Evolutionary conservation across 2,113 vertebrate genomes (phyloP).

Genomic region (Camelus dromedarius): DNA sequence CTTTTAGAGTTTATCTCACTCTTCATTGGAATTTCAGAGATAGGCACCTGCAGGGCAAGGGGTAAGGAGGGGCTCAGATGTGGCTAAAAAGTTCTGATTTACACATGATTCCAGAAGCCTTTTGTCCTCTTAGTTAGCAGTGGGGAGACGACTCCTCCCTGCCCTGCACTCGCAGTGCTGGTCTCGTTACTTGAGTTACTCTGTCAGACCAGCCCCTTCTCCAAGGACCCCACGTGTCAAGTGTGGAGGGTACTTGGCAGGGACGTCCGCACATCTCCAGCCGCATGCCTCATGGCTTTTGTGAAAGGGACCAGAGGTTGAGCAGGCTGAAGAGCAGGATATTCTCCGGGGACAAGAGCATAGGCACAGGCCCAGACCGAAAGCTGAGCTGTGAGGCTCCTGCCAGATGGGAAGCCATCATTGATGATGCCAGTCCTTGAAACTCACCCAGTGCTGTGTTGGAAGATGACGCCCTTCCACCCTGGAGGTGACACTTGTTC

Average conservation of each 20-base stretch:
- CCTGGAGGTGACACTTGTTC: background rate
- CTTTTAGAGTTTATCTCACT: background rate
- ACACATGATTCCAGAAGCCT: background rate
- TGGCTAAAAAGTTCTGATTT: background rate
- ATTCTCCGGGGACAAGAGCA: background rate
- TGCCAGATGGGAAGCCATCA: background rate
- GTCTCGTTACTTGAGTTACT: background rate
- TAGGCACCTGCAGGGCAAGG: fast-evolving
- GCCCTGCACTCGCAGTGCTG: background rate
- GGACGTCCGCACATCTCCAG: background rate
- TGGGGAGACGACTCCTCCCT: background rate
- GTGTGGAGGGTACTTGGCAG: background rate
- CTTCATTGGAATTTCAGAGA: background rate
- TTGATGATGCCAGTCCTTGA: background rate
- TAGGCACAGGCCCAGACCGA: background rate
- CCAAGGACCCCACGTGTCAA: background rate
- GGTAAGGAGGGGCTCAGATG: background rate
- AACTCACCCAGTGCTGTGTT: background rate
- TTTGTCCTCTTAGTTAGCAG: background rate
- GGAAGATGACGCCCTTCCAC: background rate
- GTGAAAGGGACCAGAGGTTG: background rate
- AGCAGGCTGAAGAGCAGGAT: background rate
- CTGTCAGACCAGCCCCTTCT: background rate
- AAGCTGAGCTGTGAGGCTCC: background rate
- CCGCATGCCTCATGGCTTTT: background rate